A percentile compares a stretch with the other conserved stretches of the same genome.
phyloP scores from a whole-genome alignment of 1,140 invertebrate genomes.

The Nymphalis io region DNA sequence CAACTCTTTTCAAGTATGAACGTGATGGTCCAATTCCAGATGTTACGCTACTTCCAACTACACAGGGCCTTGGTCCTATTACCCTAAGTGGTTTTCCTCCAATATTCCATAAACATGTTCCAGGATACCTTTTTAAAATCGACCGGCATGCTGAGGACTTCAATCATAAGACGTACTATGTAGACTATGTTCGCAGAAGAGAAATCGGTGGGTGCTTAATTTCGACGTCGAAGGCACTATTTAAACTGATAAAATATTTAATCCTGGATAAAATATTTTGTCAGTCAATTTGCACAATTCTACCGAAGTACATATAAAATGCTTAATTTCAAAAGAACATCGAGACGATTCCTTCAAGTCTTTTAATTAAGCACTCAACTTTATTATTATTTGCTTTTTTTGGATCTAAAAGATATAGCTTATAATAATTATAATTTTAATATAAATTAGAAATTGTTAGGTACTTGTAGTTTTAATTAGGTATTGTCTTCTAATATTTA shows the following conservation, averaged over 20 bases:
- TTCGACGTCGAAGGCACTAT: slow-evolving; percentile 59
- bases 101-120: slow-evolving; percentile 73
- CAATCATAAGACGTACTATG: slow-evolving; percentile 75
- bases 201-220: slow-evolving; percentile 79
- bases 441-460: slow-evolving; percentile 20
- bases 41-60: slow-evolving; percentile 57
- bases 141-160: slow-evolving; percentile 73
- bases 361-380: slow-evolving; percentile 72
- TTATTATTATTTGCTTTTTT: slow-evolving; percentile 66
- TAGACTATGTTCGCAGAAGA: slow-evolving; percentile 77
- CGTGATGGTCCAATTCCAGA: slow-evolving; percentile 71
- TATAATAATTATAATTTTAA: slow-evolving; percentile 19
- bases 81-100: slow-evolving; percentile 72
- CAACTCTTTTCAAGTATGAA: slow-evolving; percentile 71
- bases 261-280: slow-evolving; percentile 13
- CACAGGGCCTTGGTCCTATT: slow-evolving; percentile 58
- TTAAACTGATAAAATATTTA: slow-evolving; percentile 31
- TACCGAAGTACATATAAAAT: slow-evolving; percentile 28
- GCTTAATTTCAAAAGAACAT: slow-evolving; percentile 47
- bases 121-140: slow-evolving; percentile 70
- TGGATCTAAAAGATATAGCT: slow-evolving; percentile 39
- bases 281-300: slow-evolving; percentile 13
- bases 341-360: slow-evolving; percentile 66
- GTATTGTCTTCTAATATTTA: slow-evolving; percentile 16
- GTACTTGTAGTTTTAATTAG: slow-evolving; percentile 6